Evolutionary conservation across 1,140 invertebrate species (phyloP), one percentile per base, ranked within the genome.

Genomic region (Halictus rubicundus): DNA sequence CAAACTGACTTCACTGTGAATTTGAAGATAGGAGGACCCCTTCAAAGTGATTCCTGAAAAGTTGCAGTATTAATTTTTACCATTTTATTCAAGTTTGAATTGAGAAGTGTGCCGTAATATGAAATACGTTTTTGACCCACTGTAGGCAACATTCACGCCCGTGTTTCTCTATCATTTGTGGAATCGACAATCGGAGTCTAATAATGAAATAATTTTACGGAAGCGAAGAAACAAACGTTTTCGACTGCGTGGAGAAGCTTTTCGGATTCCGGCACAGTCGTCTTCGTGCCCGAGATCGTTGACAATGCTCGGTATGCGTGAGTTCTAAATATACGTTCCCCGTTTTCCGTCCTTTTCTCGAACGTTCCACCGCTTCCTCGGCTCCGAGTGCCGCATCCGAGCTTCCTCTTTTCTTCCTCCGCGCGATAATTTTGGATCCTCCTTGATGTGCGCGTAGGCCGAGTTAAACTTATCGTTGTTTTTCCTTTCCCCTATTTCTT

Each of bases 241-340:
- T 57, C 54, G 7, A 9, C n/a, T 9, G 0, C 21, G 54, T 9
- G 9, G 19, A 57, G 19, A 52, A 21, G 37, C 46, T 21, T 25
- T 32, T 70, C 57, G 68, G 57, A 70, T 25, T 27, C 8, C 23
- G 46, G 19, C 59, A 71, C 60, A 68, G 32, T 64, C 60, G 46
- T 57, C 32, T 72, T 49, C 1, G 39, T 54, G 68, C 23, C 49
- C 60, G 21, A 37, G 69, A 72, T 65, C 76, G 60, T 79, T 69
- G 61, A 83, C 49, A 65, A 71, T 68, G 72, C 61, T 0, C 42
- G 42, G 32, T 76, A 84, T 83, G 59, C 59, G 49, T 23, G 27
- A 72, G 69, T 85, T 71, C 82, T 76, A 72, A 83, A 83, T 76
- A 84, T 80, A 76, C 21, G 60, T 3, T 19, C 16, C 21, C 19